Evolutionary conservation across 1,140 invertebrate genomes (phyloP).

Genomic region (Drosophila virilis): DNA sequence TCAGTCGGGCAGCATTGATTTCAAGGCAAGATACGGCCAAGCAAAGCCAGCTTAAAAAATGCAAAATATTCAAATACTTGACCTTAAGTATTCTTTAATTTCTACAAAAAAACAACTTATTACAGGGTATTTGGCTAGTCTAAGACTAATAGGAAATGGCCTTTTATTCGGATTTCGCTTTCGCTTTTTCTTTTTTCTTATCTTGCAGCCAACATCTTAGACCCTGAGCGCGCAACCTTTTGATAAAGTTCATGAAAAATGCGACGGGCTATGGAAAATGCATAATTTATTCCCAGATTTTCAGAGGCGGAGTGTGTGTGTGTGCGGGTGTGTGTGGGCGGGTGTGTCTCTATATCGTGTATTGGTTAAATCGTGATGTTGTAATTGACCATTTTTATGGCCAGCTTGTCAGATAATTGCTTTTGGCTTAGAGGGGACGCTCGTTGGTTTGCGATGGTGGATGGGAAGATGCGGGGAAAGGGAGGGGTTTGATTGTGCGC

Average conservation of each 20-base stretch:
- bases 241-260: slow-evolving; percentile 30
- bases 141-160: background rate
- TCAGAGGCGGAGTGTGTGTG: background rate
- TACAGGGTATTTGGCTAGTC: slow-evolving; percentile 2
- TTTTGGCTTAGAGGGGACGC: slow-evolving; percentile 12
- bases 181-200: slow-evolving; percentile 2
- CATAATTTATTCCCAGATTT: slow-evolving; percentile 28
- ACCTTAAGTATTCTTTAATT: background rate
- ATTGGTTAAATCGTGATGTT: slow-evolving; percentile 50
- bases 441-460: background rate
- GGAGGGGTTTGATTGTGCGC: too few relatives aligned
- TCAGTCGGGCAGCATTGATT: background rate
- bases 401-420: slow-evolving; percentile 70
- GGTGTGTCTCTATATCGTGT: slow-evolving; percentile 18
- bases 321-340: slow-evolving; percentile 1
- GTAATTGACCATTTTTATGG: slow-evolving; percentile 72
- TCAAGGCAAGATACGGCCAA: too few relatives aligned
- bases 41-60: too few relatives aligned
- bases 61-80: too few relatives aligned
- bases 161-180: background rate
- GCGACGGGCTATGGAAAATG: slow-evolving; percentile 22
- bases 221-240: slow-evolving; percentile 10
- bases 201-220: slow-evolving; percentile 10
- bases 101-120: background rate
- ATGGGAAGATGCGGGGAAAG: too few relatives aligned